Conservation (phyloP, 2,113 vertebrate genomes). For the Panurus biarmicus region DNA sequence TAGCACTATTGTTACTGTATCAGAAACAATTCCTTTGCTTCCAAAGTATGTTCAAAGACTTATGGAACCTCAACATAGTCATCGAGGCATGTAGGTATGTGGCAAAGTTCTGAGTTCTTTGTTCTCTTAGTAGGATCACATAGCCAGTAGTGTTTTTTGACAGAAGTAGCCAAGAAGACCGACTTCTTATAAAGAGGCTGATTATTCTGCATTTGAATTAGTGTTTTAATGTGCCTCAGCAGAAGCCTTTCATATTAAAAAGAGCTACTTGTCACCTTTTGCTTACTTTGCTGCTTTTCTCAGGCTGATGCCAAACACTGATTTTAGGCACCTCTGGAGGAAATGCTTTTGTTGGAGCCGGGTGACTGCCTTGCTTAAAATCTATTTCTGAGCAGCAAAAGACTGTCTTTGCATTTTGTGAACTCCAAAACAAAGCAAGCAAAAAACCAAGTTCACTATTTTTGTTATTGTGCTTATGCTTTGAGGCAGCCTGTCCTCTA, state of each 20-base stretch:
- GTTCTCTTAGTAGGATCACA: rapidly evolving
- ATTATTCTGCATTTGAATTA: not conserved
- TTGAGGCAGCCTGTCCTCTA: not conserved
- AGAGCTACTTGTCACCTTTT: slow-evolving; percentile 18
- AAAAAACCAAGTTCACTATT: not conserved
- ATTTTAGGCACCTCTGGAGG: not conserved
- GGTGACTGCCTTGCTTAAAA: not conserved
- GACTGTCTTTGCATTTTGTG: not conserved
- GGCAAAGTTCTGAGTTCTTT: not conserved
- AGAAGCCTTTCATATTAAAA: slow-evolving; percentile 14
- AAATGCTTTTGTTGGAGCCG: not conserved
- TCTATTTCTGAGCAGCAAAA: not conserved
- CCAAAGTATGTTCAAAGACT: not conserved
- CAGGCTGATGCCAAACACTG: not conserved
- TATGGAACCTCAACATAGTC: not conserved
- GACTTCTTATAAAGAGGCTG: not conserved
- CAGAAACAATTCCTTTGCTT: not conserved
- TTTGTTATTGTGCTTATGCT: not conserved
- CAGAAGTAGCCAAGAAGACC: not conserved
- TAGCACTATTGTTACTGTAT: not conserved
- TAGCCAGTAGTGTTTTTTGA: not conserved
- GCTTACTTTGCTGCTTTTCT: not conserved
- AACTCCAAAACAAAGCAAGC: not conserved
- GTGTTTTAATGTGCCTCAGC: not conserved
- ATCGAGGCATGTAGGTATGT: not conserved